Evolutionary conservation across 2,888 invertebrate genomes (phyloP).

Genomic region (Oasisia sp.): DNA sequence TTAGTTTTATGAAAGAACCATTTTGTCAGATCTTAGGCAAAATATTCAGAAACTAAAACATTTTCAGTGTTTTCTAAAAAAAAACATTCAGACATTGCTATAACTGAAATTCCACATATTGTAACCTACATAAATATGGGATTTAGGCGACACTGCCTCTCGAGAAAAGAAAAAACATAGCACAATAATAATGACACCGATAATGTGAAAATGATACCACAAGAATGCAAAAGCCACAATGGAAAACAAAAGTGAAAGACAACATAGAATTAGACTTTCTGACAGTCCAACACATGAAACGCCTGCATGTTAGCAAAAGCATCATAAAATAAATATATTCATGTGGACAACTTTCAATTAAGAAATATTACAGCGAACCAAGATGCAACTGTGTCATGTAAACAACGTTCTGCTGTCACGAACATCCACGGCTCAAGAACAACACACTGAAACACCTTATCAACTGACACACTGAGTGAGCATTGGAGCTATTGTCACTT

Average conservation of each 20-base stretch:
- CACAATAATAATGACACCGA: not conserved
- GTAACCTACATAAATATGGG: not conserved
- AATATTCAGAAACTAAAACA: not conserved
- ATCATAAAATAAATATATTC: not conserved
- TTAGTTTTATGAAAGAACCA: not conserved
- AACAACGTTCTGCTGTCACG: not conserved
- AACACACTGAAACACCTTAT: not conserved
- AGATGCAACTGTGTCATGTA: not conserved
- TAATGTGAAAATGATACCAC: not conserved
- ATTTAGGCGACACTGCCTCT: not conserved
- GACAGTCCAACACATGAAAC: slow-evolving; percentile 6
- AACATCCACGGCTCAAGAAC: not conserved
- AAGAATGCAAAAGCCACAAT: not conserved
- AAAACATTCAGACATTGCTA: not conserved
- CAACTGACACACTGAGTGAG: not conserved
- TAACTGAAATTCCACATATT: not conserved
- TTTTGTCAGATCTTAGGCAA: not conserved
- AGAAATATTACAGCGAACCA: not conserved
- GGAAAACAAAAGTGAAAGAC: slow-evolving; percentile 10
- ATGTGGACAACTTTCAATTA: not conserved
- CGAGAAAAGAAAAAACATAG: not conserved
- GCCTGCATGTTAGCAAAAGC: not conserved
- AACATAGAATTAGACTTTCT: not conserved
- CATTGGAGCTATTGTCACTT: not conserved
- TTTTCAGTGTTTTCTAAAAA: not conserved